phyloP scores from a whole-genome alignment of 2,888 invertebrate genomes.

The Acanthacorydalis orientalis region DNA sequence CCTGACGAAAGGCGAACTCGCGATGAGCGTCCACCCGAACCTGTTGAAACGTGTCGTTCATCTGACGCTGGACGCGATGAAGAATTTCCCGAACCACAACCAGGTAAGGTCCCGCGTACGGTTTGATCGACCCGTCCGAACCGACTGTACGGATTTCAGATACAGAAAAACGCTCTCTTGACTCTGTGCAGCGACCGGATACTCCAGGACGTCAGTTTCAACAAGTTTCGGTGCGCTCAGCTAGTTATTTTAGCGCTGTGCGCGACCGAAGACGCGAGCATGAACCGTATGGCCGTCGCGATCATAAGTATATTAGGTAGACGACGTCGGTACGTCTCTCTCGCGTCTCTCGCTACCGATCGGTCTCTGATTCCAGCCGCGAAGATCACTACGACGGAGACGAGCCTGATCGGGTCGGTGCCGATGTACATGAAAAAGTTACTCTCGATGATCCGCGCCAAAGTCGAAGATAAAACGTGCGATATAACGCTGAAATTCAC shows the following conservation, averaged over 20 bases:
- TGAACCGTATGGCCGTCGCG: slow-evolving; percentile 65
- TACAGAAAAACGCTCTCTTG: slow-evolving; percentile 55
- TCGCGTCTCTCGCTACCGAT: background rate
- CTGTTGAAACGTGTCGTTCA: slow-evolving; percentile 42
- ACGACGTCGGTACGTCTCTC: too few species aligned
- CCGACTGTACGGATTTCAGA: slow-evolving; percentile 17
- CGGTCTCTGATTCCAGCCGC: slow-evolving; percentile 20
- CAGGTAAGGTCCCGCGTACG: slow-evolving; percentile 25
- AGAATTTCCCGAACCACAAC: slow-evolving; percentile 43
- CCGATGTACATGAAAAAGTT: slow-evolving; percentile 51
- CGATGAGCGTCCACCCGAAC: slow-evolving; percentile 43
- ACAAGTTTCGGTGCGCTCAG: slow-evolving; percentile 44
- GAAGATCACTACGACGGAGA: slow-evolving; percentile 48
- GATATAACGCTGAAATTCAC: slow-evolving; percentile 64
- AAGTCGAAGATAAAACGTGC: slow-evolving; percentile 28
- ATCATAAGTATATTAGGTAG: slow-evolving; percentile 53
- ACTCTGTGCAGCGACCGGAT: slow-evolving; percentile 61
- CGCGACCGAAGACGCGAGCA: slow-evolving; percentile 46
- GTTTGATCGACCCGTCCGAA: background rate
- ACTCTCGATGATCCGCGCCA: slow-evolving; percentile 41
- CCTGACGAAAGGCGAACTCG: slow-evolving; percentile 45
- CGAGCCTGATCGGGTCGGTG: slow-evolving; percentile 45
- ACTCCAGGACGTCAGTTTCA: slow-evolving; percentile 51
- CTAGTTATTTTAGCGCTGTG: slow-evolving; percentile 56
- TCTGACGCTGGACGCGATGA: slow-evolving; percentile 49